Percentiles rank a stretch among this genome's conserved stretches.
Evolutionary conservation across 2,797 vertebrate species (phyloP).

Genomic region (Hypotaenidia philippensis): DNA sequence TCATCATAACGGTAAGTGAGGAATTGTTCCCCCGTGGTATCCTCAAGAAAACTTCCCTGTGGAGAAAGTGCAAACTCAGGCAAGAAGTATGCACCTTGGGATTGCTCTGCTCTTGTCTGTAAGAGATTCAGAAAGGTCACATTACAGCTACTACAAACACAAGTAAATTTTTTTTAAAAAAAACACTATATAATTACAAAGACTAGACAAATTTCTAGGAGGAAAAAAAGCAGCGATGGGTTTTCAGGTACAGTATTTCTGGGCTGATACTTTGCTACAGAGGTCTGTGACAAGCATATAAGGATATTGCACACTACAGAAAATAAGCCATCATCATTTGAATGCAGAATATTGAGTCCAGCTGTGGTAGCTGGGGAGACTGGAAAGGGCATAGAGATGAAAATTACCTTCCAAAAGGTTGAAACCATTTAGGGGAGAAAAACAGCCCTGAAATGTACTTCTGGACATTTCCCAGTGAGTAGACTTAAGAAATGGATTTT

Average conservation of each 20-base stretch:
- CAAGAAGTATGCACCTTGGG: constrained; percentile 90
- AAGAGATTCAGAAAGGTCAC: constrained; percentile 50
- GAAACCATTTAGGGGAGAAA: not conserved
- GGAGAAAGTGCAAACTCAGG: constrained; percentile 93
- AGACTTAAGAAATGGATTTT: not conserved
- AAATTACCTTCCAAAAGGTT: not conserved
- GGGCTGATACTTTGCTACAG: not conserved
- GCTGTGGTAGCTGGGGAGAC: not conserved
- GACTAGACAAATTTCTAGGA: not conserved
- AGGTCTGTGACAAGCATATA: not conserved
- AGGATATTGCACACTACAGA: not conserved
- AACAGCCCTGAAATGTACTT: not conserved
- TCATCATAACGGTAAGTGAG: constrained; percentile 92
- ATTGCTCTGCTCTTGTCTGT: constrained; percentile 82
- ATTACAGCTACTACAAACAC: not conserved
- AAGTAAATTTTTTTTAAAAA: not conserved
- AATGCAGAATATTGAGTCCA: not conserved
- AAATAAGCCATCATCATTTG: not conserved
- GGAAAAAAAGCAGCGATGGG: rapidly evolving
- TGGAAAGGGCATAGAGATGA: not conserved
- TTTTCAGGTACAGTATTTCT: not conserved
- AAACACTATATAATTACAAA: not conserved
- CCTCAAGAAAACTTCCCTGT: constrained; percentile 93
- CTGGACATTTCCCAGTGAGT: not conserved
- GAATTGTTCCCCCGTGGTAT: constrained; percentile 90